These are phyloP conservation scores for Ivindomyrus marchei DNA, from an alignment of 2,113 vertebrate species.

Conservation along the genomic window DNA sequence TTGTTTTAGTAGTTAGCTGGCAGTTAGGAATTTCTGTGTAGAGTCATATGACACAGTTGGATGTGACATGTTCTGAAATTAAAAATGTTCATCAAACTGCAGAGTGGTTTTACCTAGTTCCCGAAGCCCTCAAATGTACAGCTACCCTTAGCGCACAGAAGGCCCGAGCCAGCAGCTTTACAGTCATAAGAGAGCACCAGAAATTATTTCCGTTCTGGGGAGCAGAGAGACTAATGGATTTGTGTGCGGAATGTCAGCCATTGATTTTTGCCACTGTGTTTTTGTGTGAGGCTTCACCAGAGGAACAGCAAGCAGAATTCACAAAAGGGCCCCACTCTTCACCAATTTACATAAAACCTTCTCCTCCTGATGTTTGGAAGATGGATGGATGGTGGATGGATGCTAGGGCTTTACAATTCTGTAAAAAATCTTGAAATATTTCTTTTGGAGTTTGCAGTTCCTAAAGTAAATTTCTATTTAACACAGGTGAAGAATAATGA, in stretches of 20 bases:
- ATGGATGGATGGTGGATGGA: not conserved
- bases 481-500: not conserved
- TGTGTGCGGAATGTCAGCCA: not conserved
- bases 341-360: not conserved
- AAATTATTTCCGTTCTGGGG: not conserved
- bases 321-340: not conserved
- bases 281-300: not conserved
- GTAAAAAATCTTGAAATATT: not conserved
- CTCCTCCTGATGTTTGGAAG: not conserved
- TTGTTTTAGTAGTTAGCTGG: not conserved
- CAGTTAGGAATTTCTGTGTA: not conserved
- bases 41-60: not conserved
- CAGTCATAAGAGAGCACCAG: not conserved
- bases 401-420: not conserved
- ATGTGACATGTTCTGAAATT: not conserved
- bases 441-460: not conserved
- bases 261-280: not conserved
- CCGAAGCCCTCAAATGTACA: not conserved
- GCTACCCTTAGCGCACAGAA: not conserved
- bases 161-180: not conserved
- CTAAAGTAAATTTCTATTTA: not conserved
- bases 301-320: not conserved
- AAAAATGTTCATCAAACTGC: not conserved
- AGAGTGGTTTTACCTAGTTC: not conserved
- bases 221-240: slow-evolving; percentile 12